A percentile compares a stretch with the other conserved stretches of the same genome.
Evolutionary conservation across 2,113 vertebrate species (phyloP).

Genomic region (Hylia prasina): DNA sequence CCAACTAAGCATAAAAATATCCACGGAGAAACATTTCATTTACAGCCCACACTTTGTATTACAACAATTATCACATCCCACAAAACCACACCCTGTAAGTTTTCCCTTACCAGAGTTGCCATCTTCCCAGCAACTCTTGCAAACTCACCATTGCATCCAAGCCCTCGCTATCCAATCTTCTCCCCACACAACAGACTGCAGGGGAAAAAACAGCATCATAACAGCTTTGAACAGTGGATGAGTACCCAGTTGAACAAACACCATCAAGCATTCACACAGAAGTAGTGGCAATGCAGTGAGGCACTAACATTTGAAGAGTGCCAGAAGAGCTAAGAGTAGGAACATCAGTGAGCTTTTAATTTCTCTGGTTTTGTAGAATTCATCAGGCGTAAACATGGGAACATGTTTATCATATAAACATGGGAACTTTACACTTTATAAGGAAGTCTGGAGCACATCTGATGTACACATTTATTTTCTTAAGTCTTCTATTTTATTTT

Average conservation of each 20-base stretch:
- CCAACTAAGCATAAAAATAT: slow-evolving; percentile 34
- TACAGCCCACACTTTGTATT: slow-evolving; percentile 7
- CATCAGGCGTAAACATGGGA: not conserved
- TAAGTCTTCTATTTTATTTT: not conserved
- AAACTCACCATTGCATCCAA: not conserved
- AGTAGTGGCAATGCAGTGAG: not conserved
- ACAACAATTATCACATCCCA: not conserved
- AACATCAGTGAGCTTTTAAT: not conserved
- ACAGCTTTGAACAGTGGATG: not conserved
- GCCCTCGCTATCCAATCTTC: not conserved
- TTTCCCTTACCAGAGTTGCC: not conserved
- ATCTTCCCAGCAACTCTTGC: not conserved
- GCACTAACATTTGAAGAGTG: not conserved
- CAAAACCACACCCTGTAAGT: not conserved
- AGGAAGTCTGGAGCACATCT: not conserved
- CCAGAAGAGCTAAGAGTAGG: not conserved
- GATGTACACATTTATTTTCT: not conserved
- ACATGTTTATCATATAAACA: not conserved
- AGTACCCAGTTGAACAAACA: not conserved
- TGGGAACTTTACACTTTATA: not conserved
- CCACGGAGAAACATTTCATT: slow-evolving; percentile 6
- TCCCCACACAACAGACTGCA: not conserved
- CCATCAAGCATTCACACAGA: not conserved
- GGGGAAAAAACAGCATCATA: not conserved
- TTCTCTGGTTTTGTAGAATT: not conserved